A percentile compares a stretch with the other conserved stretches of the same genome.
Conservation (phyloP, 2,888 invertebrate genomes). For the Apotomis turbidana region DNA sequence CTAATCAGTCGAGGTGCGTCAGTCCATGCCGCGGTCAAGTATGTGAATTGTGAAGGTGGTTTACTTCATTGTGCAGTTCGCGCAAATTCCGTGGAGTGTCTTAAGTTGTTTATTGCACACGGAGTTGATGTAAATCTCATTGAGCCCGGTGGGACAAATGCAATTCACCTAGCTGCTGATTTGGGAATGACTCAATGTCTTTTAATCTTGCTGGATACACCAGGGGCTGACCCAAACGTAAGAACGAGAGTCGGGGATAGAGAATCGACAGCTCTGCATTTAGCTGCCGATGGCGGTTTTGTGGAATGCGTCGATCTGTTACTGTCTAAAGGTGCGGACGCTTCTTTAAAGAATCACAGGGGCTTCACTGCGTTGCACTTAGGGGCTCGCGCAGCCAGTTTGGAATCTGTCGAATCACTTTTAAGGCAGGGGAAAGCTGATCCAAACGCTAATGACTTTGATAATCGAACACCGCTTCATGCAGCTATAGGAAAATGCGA, state of each 20-base stretch:
- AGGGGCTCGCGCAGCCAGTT: slow-evolving; percentile 90
- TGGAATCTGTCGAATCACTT: slow-evolving; percentile 91
- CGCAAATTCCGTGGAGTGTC: slow-evolving; percentile 92
- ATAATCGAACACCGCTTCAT: slow-evolving; percentile 92
- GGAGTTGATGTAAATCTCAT: slow-evolving; percentile 90
- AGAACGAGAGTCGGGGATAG: slow-evolving; percentile 88
- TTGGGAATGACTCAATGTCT: slow-evolving; percentile 90
- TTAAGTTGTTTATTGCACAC: slow-evolving; percentile 88
- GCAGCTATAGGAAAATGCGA: slow-evolving; percentile 93
- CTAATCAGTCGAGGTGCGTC: slow-evolving; percentile 89
- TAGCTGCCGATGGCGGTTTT: slow-evolving; percentile 95
- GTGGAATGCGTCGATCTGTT: slow-evolving; percentile 91
- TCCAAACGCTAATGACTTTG: slow-evolving; percentile 91
- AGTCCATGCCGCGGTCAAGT: slow-evolving; percentile 87
- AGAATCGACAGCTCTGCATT: slow-evolving; percentile 91
- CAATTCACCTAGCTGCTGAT: slow-evolving; percentile 92
- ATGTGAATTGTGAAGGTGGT: slow-evolving; percentile 88
- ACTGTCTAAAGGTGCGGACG: slow-evolving; percentile 89
- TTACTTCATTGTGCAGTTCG: slow-evolving; percentile 93
- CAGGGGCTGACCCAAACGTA: slow-evolving; percentile 88
- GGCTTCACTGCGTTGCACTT: slow-evolving; percentile 94
- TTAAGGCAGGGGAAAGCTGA: slow-evolving; percentile 89
- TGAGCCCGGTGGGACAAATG: slow-evolving; percentile 90
- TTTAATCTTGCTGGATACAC: slow-evolving; percentile 88
- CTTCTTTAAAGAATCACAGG: slow-evolving; percentile 88